Evolutionary conservation across 1,140 invertebrate species (phyloP).

Genomic region (Drosophila albomicans): DNA sequence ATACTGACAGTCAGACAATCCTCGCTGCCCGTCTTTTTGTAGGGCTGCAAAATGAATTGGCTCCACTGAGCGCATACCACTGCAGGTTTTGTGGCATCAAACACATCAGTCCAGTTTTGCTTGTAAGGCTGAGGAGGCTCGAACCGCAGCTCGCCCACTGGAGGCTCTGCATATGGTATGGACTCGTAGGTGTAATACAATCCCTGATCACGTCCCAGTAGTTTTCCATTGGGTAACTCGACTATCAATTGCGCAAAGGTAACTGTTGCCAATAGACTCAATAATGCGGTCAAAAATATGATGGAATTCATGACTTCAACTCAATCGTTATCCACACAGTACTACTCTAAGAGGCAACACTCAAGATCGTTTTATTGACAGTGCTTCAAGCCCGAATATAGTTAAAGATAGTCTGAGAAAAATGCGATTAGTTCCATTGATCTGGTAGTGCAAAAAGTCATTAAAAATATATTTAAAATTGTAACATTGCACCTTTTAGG

Average conservation of each 20-base stretch:
- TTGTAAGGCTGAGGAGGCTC: constrained; percentile 30
- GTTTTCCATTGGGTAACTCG: not conserved
- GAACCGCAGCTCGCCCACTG: constrained; percentile 86
- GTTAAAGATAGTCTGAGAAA: not conserved
- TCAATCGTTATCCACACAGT: not conserved
- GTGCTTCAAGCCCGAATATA: not conserved
- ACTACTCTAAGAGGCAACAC: not conserved
- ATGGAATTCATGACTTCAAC: constrained; percentile 1
- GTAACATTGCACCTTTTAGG: not conserved
- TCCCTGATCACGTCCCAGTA: constrained; percentile 20
- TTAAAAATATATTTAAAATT: not conserved
- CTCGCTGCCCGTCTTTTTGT: constrained; percentile 61
- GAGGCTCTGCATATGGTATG: constrained; percentile 15
- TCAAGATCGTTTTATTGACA: constrained; percentile 5
- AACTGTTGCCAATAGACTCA: not conserved
- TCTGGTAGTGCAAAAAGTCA: not conserved
- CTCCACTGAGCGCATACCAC: constrained; percentile 3
- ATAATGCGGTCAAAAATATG: not conserved
- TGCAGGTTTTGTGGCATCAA: constrained; percentile 12
- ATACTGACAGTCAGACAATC: constrained; percentile 82
- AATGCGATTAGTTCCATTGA: constrained; percentile 6
- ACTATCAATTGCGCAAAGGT: not conserved
- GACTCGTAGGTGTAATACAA: constrained; percentile 8
- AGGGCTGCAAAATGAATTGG: constrained; percentile 1
- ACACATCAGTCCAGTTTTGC: constrained; percentile 15